phyloP scores from a whole-genome alignment of 2,797 vertebrate species.

The Falco novaeseelandiae region DNA sequence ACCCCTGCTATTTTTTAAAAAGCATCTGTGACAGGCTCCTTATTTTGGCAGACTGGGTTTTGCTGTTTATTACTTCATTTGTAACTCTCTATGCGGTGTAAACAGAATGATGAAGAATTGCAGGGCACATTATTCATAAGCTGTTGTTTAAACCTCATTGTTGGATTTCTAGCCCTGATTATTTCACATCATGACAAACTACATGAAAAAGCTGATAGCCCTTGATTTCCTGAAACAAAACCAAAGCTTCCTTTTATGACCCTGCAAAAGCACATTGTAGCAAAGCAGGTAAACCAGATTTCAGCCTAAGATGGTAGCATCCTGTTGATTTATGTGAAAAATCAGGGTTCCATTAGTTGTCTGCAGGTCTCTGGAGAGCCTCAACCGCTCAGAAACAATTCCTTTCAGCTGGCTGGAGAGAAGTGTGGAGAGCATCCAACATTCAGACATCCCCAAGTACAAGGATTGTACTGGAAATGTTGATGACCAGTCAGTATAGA shows the following conservation, averaged over 20 bases:
- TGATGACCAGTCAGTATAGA: conserved; percentile 14
- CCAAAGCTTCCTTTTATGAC: not conserved
- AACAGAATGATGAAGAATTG: not conserved
- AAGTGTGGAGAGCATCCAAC: not conserved
- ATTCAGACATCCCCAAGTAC: not conserved
- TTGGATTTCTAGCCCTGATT: not conserved
- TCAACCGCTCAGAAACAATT: not conserved
- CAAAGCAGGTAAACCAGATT: not conserved
- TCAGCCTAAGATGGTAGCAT: not conserved
- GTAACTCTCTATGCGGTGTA: not conserved
- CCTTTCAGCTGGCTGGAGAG: not conserved
- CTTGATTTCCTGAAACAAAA: not conserved
- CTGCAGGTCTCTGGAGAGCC: not conserved
- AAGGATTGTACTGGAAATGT: not conserved
- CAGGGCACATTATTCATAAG: not conserved
- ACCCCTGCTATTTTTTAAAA: not conserved
- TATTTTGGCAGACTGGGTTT: not conserved
- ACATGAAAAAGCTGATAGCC: not conserved
- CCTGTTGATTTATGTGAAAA: not conserved
- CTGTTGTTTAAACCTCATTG: not conserved
- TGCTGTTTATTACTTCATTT: conserved; percentile 16
- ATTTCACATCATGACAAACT: not conserved
- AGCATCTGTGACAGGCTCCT: not conserved
- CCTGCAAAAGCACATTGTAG: not conserved
- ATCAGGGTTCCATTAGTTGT: not conserved